phyloP scores from a whole-genome alignment of 2,113 vertebrate genomes.

The Cricetomys ansorgei region DNA sequence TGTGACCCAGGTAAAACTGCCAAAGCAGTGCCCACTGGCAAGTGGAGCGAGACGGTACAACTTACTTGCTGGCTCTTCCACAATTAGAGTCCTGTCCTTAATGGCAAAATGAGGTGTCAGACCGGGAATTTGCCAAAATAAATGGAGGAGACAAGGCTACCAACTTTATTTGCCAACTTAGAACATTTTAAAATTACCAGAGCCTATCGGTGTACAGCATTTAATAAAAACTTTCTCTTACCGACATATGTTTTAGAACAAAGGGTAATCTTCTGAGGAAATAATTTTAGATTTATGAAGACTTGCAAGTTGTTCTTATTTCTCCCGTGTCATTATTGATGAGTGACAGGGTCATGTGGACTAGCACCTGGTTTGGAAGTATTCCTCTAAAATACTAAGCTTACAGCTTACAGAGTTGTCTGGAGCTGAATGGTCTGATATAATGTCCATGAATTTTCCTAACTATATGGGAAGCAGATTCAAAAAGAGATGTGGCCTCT shows the following conservation, averaged over 20 bases:
- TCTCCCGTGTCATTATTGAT: not conserved
- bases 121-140: not conserved
- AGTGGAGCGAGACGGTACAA: slow-evolving; percentile 16
- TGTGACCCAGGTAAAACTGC: slow-evolving; percentile 39
- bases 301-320: not conserved
- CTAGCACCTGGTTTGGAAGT: not conserved
- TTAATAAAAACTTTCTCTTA: not conserved
- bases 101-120: slow-evolving; percentile 15
- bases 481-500: not conserved
- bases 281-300: not conserved
- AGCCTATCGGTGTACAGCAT: not conserved
- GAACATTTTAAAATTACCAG: slow-evolving; percentile 45
- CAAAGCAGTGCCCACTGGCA: slow-evolving; percentile 44
- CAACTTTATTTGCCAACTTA: slow-evolving; percentile 50
- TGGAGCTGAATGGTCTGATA: slow-evolving; percentile 13
- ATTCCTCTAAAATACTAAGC: not conserved
- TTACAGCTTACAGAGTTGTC: not conserved
- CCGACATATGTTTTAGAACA: slow-evolving; percentile 18
- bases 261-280: not conserved
- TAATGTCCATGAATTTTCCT: slow-evolving; percentile 2
- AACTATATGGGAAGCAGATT: not conserved
- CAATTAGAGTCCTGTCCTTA: slow-evolving; percentile 37
- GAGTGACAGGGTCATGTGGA: not conserved
- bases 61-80: slow-evolving; percentile 26
- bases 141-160: not conserved